A percentile compares a stretch with the other conserved stretches of the same genome.
These are phyloP conservation scores for Nasonia oneida DNA, from an alignment of 2,888 invertebrate genomes.

Conservation along the genomic window DNA sequence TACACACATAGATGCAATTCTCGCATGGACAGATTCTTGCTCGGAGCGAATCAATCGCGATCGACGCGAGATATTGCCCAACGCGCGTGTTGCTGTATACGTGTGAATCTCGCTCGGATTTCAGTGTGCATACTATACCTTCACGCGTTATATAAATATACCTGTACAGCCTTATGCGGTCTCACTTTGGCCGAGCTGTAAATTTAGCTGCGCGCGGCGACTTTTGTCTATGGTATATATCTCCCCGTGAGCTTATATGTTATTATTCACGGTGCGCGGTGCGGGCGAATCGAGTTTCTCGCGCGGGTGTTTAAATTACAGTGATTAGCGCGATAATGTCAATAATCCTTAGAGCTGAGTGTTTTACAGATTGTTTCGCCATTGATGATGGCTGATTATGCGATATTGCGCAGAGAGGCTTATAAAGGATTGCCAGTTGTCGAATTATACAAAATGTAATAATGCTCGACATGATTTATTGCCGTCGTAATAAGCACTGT, in stretches of 20 bases:
- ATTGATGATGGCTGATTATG: conserved; percentile 51
- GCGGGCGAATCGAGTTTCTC: conserved; percentile 47
- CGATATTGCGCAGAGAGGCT: conserved; percentile 16
- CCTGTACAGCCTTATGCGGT: background rate
- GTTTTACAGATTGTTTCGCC: conserved; percentile 56
- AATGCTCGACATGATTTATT: conserved; percentile 48
- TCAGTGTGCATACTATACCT: background rate
- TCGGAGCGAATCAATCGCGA: conserved; percentile 56
- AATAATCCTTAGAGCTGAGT: conserved; percentile 57
- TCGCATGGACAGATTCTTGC: conserved; percentile 45
- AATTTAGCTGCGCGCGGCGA: background rate
- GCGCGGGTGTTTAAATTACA: conserved; percentile 57
- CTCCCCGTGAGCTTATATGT: conserved; percentile 11
- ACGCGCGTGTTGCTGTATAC: background rate
- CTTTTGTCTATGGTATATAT: conserved; percentile 16
- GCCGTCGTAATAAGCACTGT: conserved; percentile 27
- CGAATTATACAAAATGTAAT: conserved; percentile 55
- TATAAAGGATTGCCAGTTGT: conserved; percentile 35
- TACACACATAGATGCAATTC: conserved; percentile 15
- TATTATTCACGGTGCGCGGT: conserved; percentile 1
- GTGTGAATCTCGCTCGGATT: conserved; percentile 29
- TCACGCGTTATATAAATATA: background rate
- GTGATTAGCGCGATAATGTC: conserved; percentile 59
- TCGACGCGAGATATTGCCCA: conserved; percentile 46
- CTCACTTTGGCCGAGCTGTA: background rate